These are phyloP conservation scores for Piscicola geometra DNA, from an alignment of 2,888 invertebrate species.

Conservation along the genomic window DNA sequence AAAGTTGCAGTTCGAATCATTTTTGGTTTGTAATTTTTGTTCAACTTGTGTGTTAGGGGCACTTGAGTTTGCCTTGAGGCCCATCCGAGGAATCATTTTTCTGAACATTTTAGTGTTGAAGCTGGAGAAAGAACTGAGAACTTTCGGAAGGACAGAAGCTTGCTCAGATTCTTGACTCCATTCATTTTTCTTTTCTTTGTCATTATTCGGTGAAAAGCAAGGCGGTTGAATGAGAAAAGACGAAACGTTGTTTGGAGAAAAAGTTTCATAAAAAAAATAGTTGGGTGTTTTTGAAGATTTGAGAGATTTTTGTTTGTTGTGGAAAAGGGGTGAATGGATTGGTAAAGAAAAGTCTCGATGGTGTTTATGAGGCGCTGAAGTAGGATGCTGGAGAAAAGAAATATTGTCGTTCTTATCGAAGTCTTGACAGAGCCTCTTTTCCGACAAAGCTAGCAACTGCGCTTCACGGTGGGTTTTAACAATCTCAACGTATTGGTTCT, in stretches of 20 bases:
- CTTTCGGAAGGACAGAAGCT: slow-evolving; percentile 13
- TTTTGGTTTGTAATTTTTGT: no score
- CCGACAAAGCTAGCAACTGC: slow-evolving; percentile 21
- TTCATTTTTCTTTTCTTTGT: no score
- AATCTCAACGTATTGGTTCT: slow-evolving; percentile 59
- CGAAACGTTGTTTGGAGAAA: background rate
- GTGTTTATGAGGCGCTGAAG: background rate
- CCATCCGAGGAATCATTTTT: slow-evolving; percentile 54
- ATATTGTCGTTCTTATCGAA: background rate
- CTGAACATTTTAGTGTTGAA: slow-evolving; percentile 32
- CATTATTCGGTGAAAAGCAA: no score
- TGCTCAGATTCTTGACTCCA: no score
- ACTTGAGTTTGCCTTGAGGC: slow-evolving; percentile 36
- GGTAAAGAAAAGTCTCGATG: background rate
- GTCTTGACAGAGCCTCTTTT: slow-evolving; percentile 7
- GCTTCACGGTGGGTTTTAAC: slow-evolving; percentile 55
- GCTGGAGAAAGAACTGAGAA: slow-evolving; percentile 31
- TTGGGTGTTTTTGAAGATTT: background rate
- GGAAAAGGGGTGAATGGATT: background rate
- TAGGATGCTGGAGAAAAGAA: background rate
- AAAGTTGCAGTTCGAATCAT: background rate
- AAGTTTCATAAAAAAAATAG: background rate
- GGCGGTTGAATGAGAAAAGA: background rate
- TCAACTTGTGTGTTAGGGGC: no score
- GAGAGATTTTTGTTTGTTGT: background rate